phyloP scores from a whole-genome alignment of 1,140 invertebrate species.

The Trissolcus basalis region DNA sequence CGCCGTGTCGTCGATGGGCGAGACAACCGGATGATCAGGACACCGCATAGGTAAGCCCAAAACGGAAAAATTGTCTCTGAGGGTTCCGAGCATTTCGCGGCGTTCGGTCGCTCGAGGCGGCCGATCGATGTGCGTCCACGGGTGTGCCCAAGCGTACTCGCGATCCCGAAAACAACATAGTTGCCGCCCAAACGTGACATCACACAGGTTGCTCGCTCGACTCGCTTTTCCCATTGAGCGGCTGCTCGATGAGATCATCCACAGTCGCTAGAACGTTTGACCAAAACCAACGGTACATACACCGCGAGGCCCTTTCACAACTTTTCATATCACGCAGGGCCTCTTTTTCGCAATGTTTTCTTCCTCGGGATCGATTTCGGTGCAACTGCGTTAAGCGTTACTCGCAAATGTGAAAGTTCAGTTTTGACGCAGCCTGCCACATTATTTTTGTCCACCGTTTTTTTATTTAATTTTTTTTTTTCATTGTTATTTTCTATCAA shows the following conservation, averaged over 20 bases:
- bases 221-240: constrained; percentile 5
- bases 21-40: constrained; percentile 28
- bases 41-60: not conserved
- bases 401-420: not conserved
- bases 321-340: too few relatives aligned
- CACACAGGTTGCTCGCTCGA: constrained; percentile 11
- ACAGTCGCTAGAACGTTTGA: not conserved
- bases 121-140: constrained; percentile 57
- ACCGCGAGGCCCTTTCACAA: too few relatives aligned
- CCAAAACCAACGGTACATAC: not conserved
- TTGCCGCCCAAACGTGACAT: constrained; percentile 21
- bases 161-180: constrained; percentile 5
- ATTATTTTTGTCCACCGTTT: too few relatives aligned
- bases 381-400: not conserved
- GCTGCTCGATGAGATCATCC: not conserved
- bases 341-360: too few relatives aligned
- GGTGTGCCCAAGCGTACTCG: constrained; percentile 65
- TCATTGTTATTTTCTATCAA: too few relatives aligned
- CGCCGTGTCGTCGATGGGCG: constrained; percentile 5
- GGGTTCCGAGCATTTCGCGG: not conserved
- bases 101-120: not conserved
- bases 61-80: not conserved
- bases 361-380: too few relatives aligned
- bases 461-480: too few relatives aligned
- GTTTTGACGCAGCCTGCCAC: too few relatives aligned